Evolutionary conservation across 2,797 vertebrate species (phyloP), one percentile per base, ranked within the genome.

Genomic region (Alosa sapidissima): DNA sequence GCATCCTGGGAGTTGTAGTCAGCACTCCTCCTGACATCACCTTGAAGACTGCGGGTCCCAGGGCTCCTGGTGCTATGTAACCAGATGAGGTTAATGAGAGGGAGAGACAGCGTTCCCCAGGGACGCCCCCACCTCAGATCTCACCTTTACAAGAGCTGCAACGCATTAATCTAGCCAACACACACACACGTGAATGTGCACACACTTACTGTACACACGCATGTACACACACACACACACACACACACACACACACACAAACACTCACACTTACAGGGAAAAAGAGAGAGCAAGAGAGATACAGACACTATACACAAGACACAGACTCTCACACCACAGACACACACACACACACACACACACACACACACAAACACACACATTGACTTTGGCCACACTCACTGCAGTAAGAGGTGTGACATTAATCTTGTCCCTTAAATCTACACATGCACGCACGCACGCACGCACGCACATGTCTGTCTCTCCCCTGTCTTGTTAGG

Each of bases 41-140:
- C 89, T 92, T 91, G 86, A 90, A 88, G 81, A 33, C 28, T 72
- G 11, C 65, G 3, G 11, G 28, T 72, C 65, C 65, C 65, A 72
- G 33, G 13, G 65, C 65, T 41, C 65, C 81, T 62, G 14, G 13
- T 45, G 10, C 88, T 28, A 65, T 9, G 9, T 85, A 88, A 89
- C 85, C 92, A 81, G 91, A 91, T 88, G 89, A 93, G 90, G 91
- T 92, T 94, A 93, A 94, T 92, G 91, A 93, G 91, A 87, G 82
- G 85, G 87, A 65, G 87, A 62, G 52, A 75, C 86, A 83, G 89
- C 87, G 49, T 82, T 65, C 84, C 85, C 84, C 81, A 84, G 84
- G 6, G 55, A 84, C 86, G 24, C 72, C 54, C 82, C 82, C 84
- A 11, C 81, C 48, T 11, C 81, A 62, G 60, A 83, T 62, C 19